Evolutionary conservation across 2,888 invertebrate species (phyloP).

Genomic region (Folsomia candida): DNA sequence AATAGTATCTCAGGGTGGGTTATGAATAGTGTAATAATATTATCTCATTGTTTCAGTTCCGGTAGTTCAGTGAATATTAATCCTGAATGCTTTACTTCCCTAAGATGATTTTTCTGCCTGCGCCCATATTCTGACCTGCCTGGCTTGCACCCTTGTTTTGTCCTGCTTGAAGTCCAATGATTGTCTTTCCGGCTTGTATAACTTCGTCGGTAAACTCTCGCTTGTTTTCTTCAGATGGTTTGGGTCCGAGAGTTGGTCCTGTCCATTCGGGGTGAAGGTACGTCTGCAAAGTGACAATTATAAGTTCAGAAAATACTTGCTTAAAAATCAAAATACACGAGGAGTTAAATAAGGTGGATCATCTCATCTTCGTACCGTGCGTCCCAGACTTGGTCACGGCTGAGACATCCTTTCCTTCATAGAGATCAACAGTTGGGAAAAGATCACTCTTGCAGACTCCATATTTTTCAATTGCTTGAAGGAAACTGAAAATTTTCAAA

Average conservation of each 20-base stretch:
- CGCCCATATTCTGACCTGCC: constrained; percentile 85
- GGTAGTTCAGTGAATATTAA: too few relatives aligned
- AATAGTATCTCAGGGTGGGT: too few relatives aligned
- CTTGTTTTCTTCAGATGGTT: constrained; percentile 89
- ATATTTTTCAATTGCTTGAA: constrained; percentile 78
- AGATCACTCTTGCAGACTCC: constrained; percentile 88
- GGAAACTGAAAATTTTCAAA: constrained; percentile 64
- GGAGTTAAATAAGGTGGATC: background rate
- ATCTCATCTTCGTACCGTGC: constrained; percentile 63
- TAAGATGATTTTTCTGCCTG: constrained; percentile 83
- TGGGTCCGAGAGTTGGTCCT: constrained; percentile 89
- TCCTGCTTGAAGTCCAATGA: constrained; percentile 93
- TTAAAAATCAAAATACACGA: background rate
- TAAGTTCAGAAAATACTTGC: background rate
- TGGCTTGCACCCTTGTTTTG: constrained; percentile 94
- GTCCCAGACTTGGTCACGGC: constrained; percentile 81
- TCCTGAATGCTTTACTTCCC: constrained; percentile 82
- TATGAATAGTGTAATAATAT: too few relatives aligned
- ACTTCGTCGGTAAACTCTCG: constrained; percentile 92
- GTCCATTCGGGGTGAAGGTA: constrained; percentile 80
- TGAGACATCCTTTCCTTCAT: constrained; percentile 88
- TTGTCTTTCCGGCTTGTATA: constrained; percentile 77
- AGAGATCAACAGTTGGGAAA: constrained; percentile 95
- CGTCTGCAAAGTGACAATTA: constrained; percentile 60
- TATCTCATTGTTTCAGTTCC: too few relatives aligned